Evolutionary conservation across 2,888 invertebrate genomes (phyloP), one percentile per base, ranked within the genome.

Genomic region (Drosophila nr. medialis): DNA sequence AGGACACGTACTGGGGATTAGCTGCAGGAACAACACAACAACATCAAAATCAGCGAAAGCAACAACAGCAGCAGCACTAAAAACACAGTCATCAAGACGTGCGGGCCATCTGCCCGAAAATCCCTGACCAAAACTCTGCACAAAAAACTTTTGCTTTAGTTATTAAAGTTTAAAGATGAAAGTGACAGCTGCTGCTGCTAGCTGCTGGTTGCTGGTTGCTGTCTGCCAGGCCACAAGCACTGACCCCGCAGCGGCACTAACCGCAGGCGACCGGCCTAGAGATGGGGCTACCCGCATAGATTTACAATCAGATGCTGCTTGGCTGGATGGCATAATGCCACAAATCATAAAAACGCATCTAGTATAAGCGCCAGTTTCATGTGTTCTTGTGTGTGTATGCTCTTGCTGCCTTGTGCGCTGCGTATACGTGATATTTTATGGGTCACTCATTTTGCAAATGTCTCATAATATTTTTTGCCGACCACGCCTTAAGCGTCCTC

Each of bases 351-450:
- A 84, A 86, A 71, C 83, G 83, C 88, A 78, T 77, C 76, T 81
- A 67, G 68, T 72, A 76, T 64, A 65, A 51, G 56, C 51, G 63
- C 48, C 62, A 51, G 72, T 60, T 78, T 68, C 68, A 34, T 73
- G 49, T 55, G 48, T 61, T 64, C 49, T 8, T 13, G 67, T 64
- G 30, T 40, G 40, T 30, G 38, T 11, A n/a, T 21, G n/a, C 38
- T 21, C n/a, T 60, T 32, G 11, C 50, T 63, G 64, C n/a, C 36
- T 53, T 45, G 64, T 69, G 48, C 58, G 76, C 50, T 77, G 71
- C 84, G 77, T 83, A 79, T 79, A 89, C 90, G 88, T 90, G 78
- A 83, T 87, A 82, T 89, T 83, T 89, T 83, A 85, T 89, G 88
- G 86, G 83, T 89, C 86, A 87, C 81, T 87, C 72, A 80, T 55